Evolutionary conservation across 2,888 invertebrate genomes (phyloP).

Genomic region (Synergus gifuensis): DNA sequence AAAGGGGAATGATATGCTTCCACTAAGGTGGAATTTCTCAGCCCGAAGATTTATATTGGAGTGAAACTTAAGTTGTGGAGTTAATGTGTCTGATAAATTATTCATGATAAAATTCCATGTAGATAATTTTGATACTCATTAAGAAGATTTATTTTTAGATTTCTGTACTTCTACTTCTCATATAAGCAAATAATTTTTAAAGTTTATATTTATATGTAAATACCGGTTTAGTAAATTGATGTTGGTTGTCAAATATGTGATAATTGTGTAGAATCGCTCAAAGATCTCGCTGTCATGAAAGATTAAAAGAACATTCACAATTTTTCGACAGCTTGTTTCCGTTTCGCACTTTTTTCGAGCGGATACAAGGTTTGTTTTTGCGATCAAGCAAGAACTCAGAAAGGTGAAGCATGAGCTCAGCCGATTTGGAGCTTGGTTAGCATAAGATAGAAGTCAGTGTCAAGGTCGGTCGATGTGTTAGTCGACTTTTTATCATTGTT

Average conservation of each 20-base stretch:
- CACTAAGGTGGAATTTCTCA: constrained; percentile 8
- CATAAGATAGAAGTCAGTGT: constrained; percentile 49
- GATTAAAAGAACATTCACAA: neutral
- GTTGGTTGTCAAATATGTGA: neutral
- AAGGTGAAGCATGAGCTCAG: constrained; percentile 37
- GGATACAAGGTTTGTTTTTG: constrained; percentile 16
- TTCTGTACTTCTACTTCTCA: neutral
- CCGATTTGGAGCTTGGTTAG: constrained; percentile 28
- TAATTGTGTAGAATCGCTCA: neutral
- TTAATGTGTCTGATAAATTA: constrained; percentile 6
- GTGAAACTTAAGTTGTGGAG: neutral
- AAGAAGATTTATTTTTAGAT: constrained; percentile 15
- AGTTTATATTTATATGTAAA: neutral
- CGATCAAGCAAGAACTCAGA: neutral
- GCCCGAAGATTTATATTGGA: neutral
- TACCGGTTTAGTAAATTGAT: too few species aligned
- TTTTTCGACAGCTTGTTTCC: neutral
- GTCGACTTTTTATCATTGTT: constrained; percentile 46
- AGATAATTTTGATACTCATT: constrained; percentile 10
- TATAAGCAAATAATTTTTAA: neutral
- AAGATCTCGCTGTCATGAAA: neutral
- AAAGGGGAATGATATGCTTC: constrained; percentile 13
- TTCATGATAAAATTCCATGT: constrained; percentile 6
- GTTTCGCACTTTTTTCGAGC: constrained; percentile 5
- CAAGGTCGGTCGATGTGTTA: constrained; percentile 53